These are phyloP conservation scores for Cerceris ruficornis DNA, from an alignment of 2,888 invertebrate genomes.

Conservation along the genomic window DNA sequence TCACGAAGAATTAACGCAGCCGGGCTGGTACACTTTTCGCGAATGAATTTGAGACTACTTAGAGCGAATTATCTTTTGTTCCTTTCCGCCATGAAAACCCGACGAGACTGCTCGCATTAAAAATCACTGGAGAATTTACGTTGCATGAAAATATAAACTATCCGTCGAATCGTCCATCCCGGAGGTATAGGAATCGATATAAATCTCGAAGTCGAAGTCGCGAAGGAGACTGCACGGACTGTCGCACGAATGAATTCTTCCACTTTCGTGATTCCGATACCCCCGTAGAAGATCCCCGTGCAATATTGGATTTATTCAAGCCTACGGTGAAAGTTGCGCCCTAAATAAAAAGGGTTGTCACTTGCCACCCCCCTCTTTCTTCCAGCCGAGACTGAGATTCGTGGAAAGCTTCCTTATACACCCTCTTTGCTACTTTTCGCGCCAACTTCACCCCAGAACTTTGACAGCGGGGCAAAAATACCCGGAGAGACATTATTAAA, in stretches of 20 bases:
- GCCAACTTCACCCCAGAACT: conserved; percentile 72
- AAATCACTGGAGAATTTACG: background rate
- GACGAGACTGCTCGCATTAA: background rate
- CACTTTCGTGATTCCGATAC: conserved; percentile 24
- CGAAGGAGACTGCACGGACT: conserved; percentile 20
- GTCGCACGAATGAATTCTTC: conserved; percentile 43
- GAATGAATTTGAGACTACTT: conserved; percentile 47
- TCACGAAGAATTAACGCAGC: conserved; percentile 41
- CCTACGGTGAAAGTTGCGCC: conserved; percentile 74
- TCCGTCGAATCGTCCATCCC: background rate
- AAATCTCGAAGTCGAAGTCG: conserved; percentile 15
- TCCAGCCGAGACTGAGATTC: conserved; percentile 1
- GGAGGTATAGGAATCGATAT: background rate
- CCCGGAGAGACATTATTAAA: conserved; percentile 79
- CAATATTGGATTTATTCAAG: conserved; percentile 80
- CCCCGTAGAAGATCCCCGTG: conserved; percentile 46
- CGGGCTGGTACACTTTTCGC: conserved; percentile 17
- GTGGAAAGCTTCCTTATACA: conserved; percentile 46
- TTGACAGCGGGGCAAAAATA: conserved; percentile 78
- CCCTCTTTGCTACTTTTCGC: conserved; percentile 62
- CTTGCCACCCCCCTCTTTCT: conserved; percentile 50
- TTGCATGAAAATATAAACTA: background rate
- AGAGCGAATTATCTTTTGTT: conserved; percentile 47
- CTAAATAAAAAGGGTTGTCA: conserved; percentile 81
- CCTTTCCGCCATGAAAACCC: conserved; percentile 18